These are phyloP conservation scores for Sinhomidia bicolor DNA, from an alignment of 2,888 invertebrate genomes.

Conservation along the genomic window DNA sequence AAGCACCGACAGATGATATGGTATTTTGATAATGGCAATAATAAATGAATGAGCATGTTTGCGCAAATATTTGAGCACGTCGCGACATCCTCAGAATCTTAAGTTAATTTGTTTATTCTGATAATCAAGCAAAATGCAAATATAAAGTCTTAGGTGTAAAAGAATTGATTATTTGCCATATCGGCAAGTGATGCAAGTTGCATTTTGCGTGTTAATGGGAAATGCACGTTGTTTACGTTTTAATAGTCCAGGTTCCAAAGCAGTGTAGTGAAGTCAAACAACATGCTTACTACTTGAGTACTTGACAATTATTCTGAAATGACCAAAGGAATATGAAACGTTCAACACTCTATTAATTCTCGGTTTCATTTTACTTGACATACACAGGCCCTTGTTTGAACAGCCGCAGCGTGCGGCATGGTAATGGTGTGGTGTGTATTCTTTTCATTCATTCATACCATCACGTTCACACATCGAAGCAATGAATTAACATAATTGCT, in stretches of 20 bases:
- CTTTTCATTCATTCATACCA: conserved; percentile 15
- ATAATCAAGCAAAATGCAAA: too few relatives aligned
- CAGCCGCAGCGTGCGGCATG: conserved; percentile 33
- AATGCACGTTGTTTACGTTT: background rate
- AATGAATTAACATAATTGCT: background rate
- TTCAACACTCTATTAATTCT: conserved; percentile 42
- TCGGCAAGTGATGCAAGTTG: too few relatives aligned
- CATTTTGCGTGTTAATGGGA: background rate
- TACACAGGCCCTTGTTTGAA: conserved; percentile 34
- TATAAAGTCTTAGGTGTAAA: too few relatives aligned
- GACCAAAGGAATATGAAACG: background rate
- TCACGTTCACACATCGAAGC: background rate
- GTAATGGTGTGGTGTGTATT: too few relatives aligned
- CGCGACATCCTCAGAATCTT: background rate
- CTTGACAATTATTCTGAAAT: background rate
- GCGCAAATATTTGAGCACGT: conserved; percentile 40
- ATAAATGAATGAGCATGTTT: background rate
- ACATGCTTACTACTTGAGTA: background rate
- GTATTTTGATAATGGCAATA: background rate
- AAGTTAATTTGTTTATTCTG: too few relatives aligned
- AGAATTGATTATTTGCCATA: too few relatives aligned
- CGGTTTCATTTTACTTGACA: conserved; percentile 27
- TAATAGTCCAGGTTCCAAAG: too few relatives aligned
- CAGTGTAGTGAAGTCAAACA: background rate
- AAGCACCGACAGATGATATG: background rate